Percentiles rank a stretch among this genome's conserved stretches.
phyloP scores from a whole-genome alignment of 1,140 invertebrate genomes.

The Periplaneta americana region DNA sequence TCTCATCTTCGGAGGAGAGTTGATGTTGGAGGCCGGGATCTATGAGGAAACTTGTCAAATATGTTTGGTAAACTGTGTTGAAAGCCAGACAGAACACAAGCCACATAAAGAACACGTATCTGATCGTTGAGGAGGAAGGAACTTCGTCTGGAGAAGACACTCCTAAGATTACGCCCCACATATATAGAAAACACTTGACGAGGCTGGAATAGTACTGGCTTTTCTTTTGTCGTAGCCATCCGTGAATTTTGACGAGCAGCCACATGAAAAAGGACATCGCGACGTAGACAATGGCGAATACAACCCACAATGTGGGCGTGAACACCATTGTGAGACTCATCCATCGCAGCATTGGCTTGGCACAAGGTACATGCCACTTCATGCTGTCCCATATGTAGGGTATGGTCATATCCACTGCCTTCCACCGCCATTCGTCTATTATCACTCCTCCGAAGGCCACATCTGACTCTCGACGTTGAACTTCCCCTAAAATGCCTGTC shows the following conservation, averaged over 20 bases:
- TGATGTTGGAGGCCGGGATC: background rate
- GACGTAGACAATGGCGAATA: background rate
- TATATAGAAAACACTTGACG: background rate
- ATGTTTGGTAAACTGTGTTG: background rate
- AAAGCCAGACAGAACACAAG: background rate
- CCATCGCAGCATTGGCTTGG: background rate
- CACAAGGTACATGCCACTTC: background rate
- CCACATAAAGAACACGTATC: background rate
- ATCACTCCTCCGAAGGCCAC: background rate
- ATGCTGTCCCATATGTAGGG: background rate
- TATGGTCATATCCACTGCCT: background rate
- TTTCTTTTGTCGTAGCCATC: background rate
- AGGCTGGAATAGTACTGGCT: background rate
- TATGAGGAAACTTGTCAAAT: background rate
- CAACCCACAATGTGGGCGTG: background rate
- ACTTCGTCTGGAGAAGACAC: background rate
- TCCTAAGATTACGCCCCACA: background rate
- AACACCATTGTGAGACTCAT: background rate
- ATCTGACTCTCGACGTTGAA: background rate
- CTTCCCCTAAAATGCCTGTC: background rate
- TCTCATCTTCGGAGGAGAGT: background rate
- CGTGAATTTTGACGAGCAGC: background rate
- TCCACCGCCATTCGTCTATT: background rate
- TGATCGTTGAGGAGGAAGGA: background rate
- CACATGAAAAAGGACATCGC: background rate